Base-by-base conservation (phyloP, 2,888 invertebrate genomes). In the Drosophila nigricruria region DNA sequence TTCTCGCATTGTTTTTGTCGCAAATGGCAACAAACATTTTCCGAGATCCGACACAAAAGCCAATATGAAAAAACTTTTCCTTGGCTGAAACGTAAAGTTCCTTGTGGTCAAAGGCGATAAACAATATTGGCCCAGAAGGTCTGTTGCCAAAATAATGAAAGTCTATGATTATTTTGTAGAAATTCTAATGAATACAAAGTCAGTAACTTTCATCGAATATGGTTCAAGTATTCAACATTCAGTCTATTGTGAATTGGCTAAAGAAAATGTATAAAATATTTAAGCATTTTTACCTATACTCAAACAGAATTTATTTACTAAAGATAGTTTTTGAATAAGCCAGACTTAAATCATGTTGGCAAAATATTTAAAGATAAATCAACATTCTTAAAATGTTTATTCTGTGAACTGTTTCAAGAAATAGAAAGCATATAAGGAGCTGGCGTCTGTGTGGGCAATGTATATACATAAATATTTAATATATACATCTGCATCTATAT, bases 31-130 rank as follows among this genome's bases (percentile, higher is more conserved):
- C 64, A 66, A 66, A 73, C 61, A 77, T 61, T 73, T 71, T 45
- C 45, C 42, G 23, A 34, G 30, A 36, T 8, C 43, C 53, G 49
- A 53, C 61, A 58, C 70, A 64, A 77, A 70, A 77, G 32, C 62
- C 67, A 77, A 77, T 77, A 70, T 74, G 62, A 77, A 64, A 64
- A 72, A 77, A 73, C 40, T 77, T 77, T 69, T 65, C 53, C 42
- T 50, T 70, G 47, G 20, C n/a, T 34, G 38, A 58, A 8, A 45
- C 14, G 25, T 9, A 47, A 27, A 10, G 54, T 20, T 63, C 52
- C 57, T 58, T 56, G 38, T 59, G 53, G 65, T 59, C 74, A 18
- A 30, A 38, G 32, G 56, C 64, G 61, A 68, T 18, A 49, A 30
- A 0, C 30, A 27, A 49, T 18, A 49, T 49, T 49, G 27, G 27